Percentiles rank a stretch among this genome's conserved stretches.
Conservation (phyloP, 2,797 vertebrate genomes). For the Pipistrellus kuhlii region DNA sequence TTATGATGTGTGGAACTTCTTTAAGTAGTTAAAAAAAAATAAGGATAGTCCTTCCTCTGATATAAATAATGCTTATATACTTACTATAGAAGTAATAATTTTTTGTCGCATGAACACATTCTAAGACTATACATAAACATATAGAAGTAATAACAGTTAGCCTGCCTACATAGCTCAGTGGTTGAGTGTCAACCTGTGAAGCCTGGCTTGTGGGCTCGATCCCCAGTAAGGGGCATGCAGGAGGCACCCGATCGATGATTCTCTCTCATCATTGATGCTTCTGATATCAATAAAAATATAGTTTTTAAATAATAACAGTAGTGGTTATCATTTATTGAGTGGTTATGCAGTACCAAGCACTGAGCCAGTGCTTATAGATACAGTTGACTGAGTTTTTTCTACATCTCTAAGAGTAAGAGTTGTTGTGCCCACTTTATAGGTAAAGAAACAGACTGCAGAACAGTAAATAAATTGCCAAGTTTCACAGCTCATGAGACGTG, state of each 20-base stretch:
- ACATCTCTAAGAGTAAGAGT: background rate
- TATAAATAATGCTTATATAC: background rate
- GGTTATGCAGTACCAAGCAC: background rate
- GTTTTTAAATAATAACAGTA: background rate
- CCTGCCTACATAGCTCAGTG: too few species aligned
- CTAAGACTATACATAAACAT: background rate
- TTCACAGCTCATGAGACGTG: background rate
- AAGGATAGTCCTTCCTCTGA: background rate
- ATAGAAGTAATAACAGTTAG: background rate
- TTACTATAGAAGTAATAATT: background rate
- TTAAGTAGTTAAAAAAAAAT: background rate
- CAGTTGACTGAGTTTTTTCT: background rate
- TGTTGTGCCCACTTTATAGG: background rate
- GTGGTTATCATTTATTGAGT: background rate
- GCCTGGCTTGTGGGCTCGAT: too few species aligned
- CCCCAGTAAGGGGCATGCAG: too few species aligned
- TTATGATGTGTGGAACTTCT: background rate
- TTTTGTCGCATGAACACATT: background rate
- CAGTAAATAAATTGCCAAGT: background rate
- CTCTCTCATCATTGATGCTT: too few species aligned
- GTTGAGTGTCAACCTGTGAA: too few species aligned
- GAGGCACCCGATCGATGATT: too few species aligned
- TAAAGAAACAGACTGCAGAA: background rate
- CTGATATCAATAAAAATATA: background rate
- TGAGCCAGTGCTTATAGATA: background rate